These are phyloP conservation scores for Tetheella fluctuosa DNA, from an alignment of 2,888 invertebrate genomes.

Conservation along the genomic window DNA sequence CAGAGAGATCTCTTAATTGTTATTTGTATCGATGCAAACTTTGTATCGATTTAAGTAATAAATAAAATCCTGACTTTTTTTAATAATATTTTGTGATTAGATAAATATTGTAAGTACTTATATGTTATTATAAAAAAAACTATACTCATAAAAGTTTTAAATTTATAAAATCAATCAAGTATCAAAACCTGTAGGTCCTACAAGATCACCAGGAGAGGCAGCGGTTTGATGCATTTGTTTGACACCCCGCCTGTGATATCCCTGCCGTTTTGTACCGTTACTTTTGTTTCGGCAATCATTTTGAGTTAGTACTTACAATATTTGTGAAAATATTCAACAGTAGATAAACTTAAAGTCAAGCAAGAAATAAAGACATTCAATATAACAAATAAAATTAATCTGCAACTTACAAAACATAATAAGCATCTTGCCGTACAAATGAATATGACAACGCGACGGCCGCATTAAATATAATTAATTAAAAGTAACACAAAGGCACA, in stretches of 20 bases:
- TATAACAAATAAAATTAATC: constrained; percentile 49
- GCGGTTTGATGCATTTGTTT: constrained; percentile 2
- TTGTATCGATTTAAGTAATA: no score
- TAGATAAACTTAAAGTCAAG: no score
- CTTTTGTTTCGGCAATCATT: background rate
- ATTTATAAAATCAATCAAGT: background rate
- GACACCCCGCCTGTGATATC: background rate
- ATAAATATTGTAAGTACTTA: no score
- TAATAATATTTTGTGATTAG: no score
- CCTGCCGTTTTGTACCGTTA: background rate
- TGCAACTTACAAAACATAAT: constrained; percentile 29
- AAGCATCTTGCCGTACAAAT: constrained; percentile 26
- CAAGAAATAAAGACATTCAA: constrained; percentile 35
- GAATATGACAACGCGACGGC: constrained; percentile 50
- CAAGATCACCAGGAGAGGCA: background rate
- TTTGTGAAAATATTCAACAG: background rate
- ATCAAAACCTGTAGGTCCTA: background rate
- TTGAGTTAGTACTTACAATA: background rate
- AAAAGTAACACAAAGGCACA: constrained; percentile 42
- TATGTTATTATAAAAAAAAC: no score
- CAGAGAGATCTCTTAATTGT: no score
- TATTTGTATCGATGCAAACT: no score
- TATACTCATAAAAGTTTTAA: background rate
- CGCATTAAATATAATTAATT: constrained; percentile 79
- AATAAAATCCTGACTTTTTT: no score